phyloP scores from a whole-genome alignment of 2,888 invertebrate genomes.

The Colletes collaris region DNA sequence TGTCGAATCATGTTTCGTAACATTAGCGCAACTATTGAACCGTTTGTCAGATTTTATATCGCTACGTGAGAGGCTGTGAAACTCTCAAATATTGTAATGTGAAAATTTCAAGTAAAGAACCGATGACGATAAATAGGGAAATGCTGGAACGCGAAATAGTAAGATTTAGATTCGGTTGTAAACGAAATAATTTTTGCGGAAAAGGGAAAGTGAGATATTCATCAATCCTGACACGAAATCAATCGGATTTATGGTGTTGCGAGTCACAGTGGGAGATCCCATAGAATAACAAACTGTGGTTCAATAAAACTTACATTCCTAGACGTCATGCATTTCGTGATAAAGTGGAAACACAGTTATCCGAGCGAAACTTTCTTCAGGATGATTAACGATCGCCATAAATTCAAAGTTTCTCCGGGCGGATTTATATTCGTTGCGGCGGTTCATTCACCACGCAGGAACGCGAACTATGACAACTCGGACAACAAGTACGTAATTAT shows the following conservation, averaged over 20 bases:
- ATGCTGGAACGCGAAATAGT: no score
- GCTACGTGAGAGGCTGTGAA: no score
- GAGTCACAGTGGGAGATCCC: constrained; percentile 4
- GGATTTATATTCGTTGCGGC: constrained; percentile 42
- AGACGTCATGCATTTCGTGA: constrained; percentile 9
- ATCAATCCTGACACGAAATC: background rate
- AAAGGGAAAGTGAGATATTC: background rate
- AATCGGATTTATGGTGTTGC: background rate
- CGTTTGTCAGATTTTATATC: no score
- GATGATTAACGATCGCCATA: constrained; percentile 47
- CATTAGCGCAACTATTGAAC: no score
- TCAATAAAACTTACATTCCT: constrained; percentile 33
- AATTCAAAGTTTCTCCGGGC: constrained; percentile 44
- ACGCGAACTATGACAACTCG: constrained; percentile 22
- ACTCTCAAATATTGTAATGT: no score
- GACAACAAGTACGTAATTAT: constrained; percentile 41
- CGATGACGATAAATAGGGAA: no score
- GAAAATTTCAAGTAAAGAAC: no score
- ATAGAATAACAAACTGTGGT: background rate
- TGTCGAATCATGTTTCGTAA: no score
- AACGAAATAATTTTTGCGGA: no score
- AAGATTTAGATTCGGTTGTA: no score
- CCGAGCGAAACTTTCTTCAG: constrained; percentile 31
- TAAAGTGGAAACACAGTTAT: constrained; percentile 21
- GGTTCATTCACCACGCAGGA: constrained; percentile 15